Evolutionary conservation across 2,797 vertebrate species (phyloP).

Genomic region (Tokudaia muenninki): DNA sequence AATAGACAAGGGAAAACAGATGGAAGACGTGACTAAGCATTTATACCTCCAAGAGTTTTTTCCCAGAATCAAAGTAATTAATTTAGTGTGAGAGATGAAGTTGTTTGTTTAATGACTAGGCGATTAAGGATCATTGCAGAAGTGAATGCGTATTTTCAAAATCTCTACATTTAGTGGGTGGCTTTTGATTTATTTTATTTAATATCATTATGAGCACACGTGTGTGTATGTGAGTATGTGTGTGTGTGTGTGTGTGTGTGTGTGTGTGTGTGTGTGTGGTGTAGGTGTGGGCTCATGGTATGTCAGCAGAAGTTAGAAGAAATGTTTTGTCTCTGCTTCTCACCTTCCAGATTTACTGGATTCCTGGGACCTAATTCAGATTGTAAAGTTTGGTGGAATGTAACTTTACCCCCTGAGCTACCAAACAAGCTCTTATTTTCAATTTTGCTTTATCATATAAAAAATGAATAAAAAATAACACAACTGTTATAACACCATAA

Average conservation of each 20-base stretch:
- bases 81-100: slow-evolving; percentile 41
- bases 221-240: no score
- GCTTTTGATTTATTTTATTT: slow-evolving; percentile 14
- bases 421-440: background rate
- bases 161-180: background rate
- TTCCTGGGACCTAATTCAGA: background rate
- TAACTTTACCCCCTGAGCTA: background rate
- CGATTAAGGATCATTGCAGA: slow-evolving; percentile 11
- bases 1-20: background rate
- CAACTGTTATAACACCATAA: background rate
- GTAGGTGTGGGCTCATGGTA: background rate
- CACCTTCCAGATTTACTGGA: background rate
- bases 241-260: background rate
- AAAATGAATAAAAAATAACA: background rate
- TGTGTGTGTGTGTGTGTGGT: background rate
- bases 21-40: slow-evolving; percentile 27
- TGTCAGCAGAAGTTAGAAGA: background rate
- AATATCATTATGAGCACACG: background rate
- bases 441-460: background rate
- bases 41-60: background rate
- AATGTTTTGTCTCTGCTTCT: background rate
- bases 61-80: slow-evolving; percentile 43
- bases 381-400: background rate
- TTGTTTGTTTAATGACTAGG: slow-evolving; percentile 31
- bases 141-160: slow-evolving; percentile 6